phyloP scores from a whole-genome alignment of 2,797 vertebrate species.

The Sebastes trivittatus region DNA sequence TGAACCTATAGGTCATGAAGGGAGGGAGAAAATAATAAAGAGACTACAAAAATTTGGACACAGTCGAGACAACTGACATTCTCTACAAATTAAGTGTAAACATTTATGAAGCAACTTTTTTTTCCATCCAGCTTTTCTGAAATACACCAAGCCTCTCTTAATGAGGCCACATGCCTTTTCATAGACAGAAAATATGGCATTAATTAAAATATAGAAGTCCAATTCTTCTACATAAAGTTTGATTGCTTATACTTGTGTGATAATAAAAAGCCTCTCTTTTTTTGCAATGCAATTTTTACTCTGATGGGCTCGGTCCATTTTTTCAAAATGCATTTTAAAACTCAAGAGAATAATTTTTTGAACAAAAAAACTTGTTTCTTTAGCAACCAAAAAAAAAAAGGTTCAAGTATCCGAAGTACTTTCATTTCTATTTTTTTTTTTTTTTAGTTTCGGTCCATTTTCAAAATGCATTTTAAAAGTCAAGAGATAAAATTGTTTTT shows the following conservation, averaged over 20 bases:
- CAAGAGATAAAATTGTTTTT: too few species aligned
- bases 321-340: slow-evolving; percentile 36
- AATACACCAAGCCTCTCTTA: slow-evolving; percentile 82
- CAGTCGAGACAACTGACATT: slow-evolving; percentile 82
- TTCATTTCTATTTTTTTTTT: slow-evolving; percentile 4
- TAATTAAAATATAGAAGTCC: slow-evolving; percentile 84
- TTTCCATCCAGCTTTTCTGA: slow-evolving; percentile 82
- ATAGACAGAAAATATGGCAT: slow-evolving; percentile 84
- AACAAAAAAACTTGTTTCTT: slow-evolving; percentile 66
- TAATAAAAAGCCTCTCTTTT: slow-evolving; percentile 72
- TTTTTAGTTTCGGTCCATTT: too few species aligned
- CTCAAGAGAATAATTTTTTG: slow-evolving; percentile 62
- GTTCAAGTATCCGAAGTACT: slow-evolving; percentile 89
- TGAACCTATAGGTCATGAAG: slow-evolving; percentile 70
- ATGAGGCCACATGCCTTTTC: slow-evolving; percentile 84
- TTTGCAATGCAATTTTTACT: slow-evolving; percentile 72
- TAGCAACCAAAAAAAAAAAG: slow-evolving; percentile 70
- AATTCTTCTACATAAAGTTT: slow-evolving; percentile 81
- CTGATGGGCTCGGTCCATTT: slow-evolving; percentile 72
- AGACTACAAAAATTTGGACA: slow-evolving; percentile 83
- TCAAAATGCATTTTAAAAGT: too few species aligned
- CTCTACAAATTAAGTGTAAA: slow-evolving; percentile 89
- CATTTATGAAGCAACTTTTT: slow-evolving; percentile 83
- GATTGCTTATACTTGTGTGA: slow-evolving; percentile 81
- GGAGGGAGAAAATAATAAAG: slow-evolving; percentile 20